These are phyloP conservation scores for Perca flavescens DNA, from an alignment of 2,113 vertebrate species.

Conservation along the genomic window DNA sequence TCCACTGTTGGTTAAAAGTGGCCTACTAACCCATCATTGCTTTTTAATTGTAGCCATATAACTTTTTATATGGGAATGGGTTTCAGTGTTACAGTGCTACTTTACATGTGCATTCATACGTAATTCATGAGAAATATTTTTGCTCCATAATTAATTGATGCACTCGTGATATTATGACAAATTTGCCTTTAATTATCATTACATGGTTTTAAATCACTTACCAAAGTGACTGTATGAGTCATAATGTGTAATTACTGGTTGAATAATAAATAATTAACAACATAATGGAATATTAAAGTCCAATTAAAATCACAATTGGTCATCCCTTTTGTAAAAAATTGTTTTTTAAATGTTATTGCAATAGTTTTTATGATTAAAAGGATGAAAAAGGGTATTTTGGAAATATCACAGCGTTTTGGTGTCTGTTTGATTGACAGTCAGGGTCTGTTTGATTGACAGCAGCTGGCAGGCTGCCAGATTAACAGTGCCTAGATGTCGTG, in stretches of 20 bases:
- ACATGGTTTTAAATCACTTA: constrained; percentile 9
- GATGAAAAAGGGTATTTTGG: not conserved
- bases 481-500: not conserved
- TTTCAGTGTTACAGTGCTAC: not conserved
- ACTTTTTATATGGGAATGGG: not conserved
- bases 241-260: not conserved
- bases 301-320: not conserved
- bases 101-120: not conserved
- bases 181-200: constrained; percentile 7
- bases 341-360: not conserved
- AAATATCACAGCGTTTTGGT: not conserved
- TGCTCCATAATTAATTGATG: not conserved
- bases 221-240: not conserved
- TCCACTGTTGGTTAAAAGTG: not conserved
- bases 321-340: not conserved
- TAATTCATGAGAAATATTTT: not conserved
- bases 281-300: not conserved
- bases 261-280: not conserved
- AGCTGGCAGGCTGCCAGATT: too few species aligned
- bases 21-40: not conserved
- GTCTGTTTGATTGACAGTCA: not conserved
- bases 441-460: too few species aligned
- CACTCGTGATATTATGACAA: not conserved
- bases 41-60: not conserved
- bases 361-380: not conserved